Percentiles rank a stretch among this genome's conserved stretches.
phyloP scores from a whole-genome alignment of 2,113 vertebrate species.

The Notothenia rossii region DNA sequence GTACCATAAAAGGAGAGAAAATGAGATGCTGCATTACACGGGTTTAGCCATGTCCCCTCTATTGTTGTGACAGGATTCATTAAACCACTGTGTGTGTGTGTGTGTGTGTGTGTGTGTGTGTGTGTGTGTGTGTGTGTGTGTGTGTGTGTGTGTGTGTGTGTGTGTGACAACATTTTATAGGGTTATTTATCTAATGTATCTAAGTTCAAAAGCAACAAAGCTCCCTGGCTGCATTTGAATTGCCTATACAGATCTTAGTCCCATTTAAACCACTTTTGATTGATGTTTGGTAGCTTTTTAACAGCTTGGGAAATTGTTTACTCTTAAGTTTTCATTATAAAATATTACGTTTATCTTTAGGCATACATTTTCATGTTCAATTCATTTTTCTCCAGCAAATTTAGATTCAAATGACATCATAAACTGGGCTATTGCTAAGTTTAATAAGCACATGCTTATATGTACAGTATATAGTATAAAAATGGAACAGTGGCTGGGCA shows the following conservation, averaged over 20 bases:
- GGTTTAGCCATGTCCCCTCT: conserved; percentile 61
- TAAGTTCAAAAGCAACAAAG: background rate
- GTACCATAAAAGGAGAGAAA: conserved; percentile 64
- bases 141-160: too few species aligned
- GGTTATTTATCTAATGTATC: too few species aligned
- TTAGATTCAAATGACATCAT: background rate
- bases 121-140: conserved; percentile 16
- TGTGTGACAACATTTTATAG: too few species aligned
- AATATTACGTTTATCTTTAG: background rate
- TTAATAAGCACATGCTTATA: background rate
- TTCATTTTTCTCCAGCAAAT: background rate
- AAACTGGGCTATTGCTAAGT: too few species aligned
- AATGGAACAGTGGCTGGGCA: background rate
- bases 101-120: conserved; percentile 10
- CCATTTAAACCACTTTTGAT: too few species aligned
- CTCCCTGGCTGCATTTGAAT: background rate
- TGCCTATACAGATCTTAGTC: too few species aligned
- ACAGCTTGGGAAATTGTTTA: too few species aligned
- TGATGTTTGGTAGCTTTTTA: background rate
- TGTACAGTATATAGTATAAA: background rate
- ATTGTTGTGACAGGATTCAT: conserved; percentile 74
- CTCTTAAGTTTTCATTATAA: background rate
- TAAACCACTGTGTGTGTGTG: conserved; percentile 44
- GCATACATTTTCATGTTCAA: background rate
- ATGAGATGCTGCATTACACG: conserved; percentile 61